Evolutionary conservation across 2,888 invertebrate genomes (phyloP).

Genomic region (Palloptera scutellata): DNA sequence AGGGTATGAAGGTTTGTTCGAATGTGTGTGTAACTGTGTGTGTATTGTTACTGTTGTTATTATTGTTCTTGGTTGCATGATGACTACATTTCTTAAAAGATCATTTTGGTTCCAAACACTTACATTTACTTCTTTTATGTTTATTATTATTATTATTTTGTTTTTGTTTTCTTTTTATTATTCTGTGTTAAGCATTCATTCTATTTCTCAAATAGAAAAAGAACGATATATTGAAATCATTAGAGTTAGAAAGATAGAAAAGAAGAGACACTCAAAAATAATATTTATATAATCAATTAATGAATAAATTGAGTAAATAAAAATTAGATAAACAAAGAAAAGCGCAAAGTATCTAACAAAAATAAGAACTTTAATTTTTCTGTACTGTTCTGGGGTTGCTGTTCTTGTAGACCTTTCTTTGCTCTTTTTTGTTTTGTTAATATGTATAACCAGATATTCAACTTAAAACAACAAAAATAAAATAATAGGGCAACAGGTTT

Average conservation of each 20-base stretch:
- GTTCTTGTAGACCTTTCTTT: no score
- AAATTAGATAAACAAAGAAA: neutral
- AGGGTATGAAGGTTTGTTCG: neutral
- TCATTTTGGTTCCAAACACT: neutral
- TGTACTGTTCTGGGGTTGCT: no score
- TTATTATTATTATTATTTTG: no score
- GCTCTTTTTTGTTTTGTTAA: neutral
- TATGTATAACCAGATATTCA: neutral
- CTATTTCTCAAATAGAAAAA: neutral
- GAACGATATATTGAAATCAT: no score
- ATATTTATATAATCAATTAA: neutral
- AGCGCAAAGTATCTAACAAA: constrained; percentile 5
- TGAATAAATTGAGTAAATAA: neutral
- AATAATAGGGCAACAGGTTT: no score
- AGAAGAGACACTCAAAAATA: constrained; percentile 6
- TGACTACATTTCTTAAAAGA: neutral
- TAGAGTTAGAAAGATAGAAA: neutral
- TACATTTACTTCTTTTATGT: neutral
- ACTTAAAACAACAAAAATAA: neutral
- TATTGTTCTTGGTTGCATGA: neutral
- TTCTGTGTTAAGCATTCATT: constrained; percentile 1
- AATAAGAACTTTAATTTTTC: no score
- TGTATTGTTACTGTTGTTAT: neutral
- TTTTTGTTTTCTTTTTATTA: neutral
- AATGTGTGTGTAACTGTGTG: neutral